Percentiles rank a stretch among this genome's conserved stretches.
These are phyloP conservation scores for Geococcyx californianus DNA, from an alignment of 2,113 vertebrate species.

Conservation along the genomic window DNA sequence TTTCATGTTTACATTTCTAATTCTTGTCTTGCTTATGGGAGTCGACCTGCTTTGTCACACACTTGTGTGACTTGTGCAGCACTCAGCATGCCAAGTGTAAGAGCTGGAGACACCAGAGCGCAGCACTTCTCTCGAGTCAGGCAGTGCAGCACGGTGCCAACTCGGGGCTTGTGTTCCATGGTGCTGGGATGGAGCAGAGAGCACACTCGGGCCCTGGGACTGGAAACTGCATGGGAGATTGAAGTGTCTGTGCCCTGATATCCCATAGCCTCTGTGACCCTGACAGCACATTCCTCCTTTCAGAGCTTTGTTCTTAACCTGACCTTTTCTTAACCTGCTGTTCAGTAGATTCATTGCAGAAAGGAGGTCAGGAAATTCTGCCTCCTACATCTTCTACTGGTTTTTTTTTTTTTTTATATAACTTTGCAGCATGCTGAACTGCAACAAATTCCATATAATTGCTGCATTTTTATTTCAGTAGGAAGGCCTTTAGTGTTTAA, in stretches of 20 bases:
- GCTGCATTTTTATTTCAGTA: neutral
- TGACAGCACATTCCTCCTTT: constrained; percentile 33
- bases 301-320: constrained; percentile 15
- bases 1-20: neutral
- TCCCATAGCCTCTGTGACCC: neutral
- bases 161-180: rapidly evolving
- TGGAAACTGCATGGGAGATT: neutral
- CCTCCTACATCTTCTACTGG: constrained; percentile 4
- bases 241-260: neutral
- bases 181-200: neutral
- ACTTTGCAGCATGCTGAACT: neutral
- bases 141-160: neutral
- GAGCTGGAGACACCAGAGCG: neutral
- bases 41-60: neutral
- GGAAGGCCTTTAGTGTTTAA: neutral
- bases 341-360: constrained; percentile 30
- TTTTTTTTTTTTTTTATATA: neutral
- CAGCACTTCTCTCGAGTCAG: neutral
- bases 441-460: neutral
- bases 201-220: neutral
- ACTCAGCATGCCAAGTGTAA: neutral
- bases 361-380: constrained; percentile 23
- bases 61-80: neutral
- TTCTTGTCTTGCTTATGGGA: neutral
- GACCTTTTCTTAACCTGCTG: constrained; percentile 55